phyloP scores from a whole-genome alignment of 53 echinoderm and acorn worm genomes.

The Mesocentrotus franciscanus region DNA sequence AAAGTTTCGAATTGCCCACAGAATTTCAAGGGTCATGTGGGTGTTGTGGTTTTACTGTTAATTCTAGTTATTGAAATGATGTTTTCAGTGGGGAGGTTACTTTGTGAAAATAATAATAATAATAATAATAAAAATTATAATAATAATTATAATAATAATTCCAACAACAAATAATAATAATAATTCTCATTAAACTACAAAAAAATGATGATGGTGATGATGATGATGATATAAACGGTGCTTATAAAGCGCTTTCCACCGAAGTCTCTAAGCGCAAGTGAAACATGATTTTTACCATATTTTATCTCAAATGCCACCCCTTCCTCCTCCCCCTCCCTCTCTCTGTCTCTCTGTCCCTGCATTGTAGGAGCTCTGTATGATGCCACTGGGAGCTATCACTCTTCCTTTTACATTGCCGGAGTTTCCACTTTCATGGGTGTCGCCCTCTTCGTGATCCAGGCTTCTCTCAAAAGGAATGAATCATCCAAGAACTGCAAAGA shows the following conservation, averaged over 20 bases:
- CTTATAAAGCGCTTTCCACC: too few relatives aligned
- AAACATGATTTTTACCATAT: neutral
- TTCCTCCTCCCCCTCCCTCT: neutral
- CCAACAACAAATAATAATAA: too few relatives aligned
- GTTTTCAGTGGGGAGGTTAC: neutral
- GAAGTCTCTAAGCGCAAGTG: too few relatives aligned
- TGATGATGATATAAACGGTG: too few relatives aligned
- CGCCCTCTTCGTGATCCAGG: neutral
- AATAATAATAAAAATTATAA: too few relatives aligned
- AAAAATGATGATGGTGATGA: too few relatives aligned
- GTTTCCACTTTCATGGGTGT: neutral
- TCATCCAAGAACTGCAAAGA: slow-evolving; percentile 3
- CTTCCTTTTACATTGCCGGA: slow-evolving; percentile 41
- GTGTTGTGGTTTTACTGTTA: neutral
- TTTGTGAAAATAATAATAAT: neutral
- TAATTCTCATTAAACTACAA: too few relatives aligned
- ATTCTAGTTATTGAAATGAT: neutral
- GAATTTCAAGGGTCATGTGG: neutral
- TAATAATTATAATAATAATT: too few relatives aligned
- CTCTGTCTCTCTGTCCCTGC: neutral
- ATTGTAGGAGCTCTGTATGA: slow-evolving; percentile 53
- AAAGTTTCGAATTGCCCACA: neutral
- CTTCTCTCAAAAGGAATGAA: neutral
- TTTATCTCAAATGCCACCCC: neutral
- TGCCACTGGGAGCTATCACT: slow-evolving; percentile 39